These are phyloP conservation scores for Cremastobaeus sp. DNA, from an alignment of 2,888 invertebrate genomes.

Conservation along the genomic window DNA sequence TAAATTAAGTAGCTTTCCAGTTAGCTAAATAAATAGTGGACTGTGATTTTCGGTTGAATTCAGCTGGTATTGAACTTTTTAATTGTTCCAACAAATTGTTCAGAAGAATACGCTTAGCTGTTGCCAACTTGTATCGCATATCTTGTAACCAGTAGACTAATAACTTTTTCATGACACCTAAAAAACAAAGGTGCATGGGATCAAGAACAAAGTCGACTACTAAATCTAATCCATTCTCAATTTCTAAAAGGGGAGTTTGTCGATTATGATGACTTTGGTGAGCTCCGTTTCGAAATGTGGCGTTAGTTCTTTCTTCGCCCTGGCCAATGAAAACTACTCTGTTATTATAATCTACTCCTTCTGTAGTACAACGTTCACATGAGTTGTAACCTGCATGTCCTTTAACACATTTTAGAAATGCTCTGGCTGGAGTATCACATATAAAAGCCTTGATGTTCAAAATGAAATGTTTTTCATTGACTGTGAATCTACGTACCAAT, in stretches of 20 bases:
- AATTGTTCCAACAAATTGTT: conserved; percentile 8
- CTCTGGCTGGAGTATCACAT: conserved; percentile 6
- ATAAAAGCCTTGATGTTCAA: neutral
- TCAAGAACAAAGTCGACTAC: conserved; percentile 13
- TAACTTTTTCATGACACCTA: conserved; percentile 7
- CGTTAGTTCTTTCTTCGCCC: neutral
- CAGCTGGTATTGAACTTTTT: conserved; percentile 52
- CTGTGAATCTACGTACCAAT: too few species aligned
- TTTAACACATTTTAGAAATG: neutral
- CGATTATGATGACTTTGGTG: neutral
- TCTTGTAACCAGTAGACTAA: conserved; percentile 1
- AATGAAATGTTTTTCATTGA: too few species aligned
- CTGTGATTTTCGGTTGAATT: conserved; percentile 63
- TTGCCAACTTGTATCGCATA: conserved; percentile 9
- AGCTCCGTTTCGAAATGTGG: neutral
- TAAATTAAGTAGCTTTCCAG: conserved; percentile 65
- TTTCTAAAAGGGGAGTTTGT: neutral
- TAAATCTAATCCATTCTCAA: conserved; percentile 4
- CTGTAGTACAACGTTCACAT: conserved; percentile 3
- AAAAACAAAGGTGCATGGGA: conserved; percentile 15
- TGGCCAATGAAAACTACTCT: neutral
- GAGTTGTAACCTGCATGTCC: neutral
- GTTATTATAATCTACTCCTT: neutral
- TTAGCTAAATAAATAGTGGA: conserved; percentile 32
- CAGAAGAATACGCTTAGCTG: too few species aligned